Percentiles rank a stretch among this genome's conserved stretches.
These are phyloP conservation scores for Macquaria ambigua DNA, from an alignment of 2,113 vertebrate genomes.

Conservation along the genomic window DNA sequence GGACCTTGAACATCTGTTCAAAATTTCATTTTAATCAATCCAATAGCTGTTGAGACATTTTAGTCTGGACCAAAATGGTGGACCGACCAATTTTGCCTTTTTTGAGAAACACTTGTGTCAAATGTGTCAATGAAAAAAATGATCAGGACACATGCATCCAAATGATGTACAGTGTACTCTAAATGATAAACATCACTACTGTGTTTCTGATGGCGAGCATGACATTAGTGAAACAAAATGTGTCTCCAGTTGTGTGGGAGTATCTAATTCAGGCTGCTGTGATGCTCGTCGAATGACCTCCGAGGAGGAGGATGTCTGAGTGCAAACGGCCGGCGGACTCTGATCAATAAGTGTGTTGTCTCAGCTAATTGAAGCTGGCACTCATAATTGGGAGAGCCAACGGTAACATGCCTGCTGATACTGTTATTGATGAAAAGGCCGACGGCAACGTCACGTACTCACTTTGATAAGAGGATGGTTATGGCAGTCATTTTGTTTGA, in stretches of 20 bases:
- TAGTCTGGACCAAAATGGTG: background rate
- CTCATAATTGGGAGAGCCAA: constrained; percentile 70
- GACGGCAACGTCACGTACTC: constrained; percentile 24
- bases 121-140: background rate
- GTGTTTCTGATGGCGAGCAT: background rate
- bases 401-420: constrained; percentile 52
- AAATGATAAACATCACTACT: background rate
- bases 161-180: background rate
- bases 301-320: constrained; percentile 35
- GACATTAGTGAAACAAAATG: background rate
- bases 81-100: background rate
- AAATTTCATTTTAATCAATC: background rate
- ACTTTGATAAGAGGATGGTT: constrained; percentile 35
- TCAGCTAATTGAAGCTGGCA: constrained; percentile 73
- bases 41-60: background rate
- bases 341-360: constrained; percentile 77
- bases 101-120: background rate
- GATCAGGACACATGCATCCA: background rate
- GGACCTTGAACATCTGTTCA: background rate
- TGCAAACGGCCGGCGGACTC: constrained; percentile 38
- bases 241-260: background rate
- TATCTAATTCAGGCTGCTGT: constrained; percentile 28
- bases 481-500: constrained; percentile 17
- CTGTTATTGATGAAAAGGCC: constrained; percentile 60
- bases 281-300: constrained; percentile 53